Evolutionary conservation across 2,888 invertebrate genomes (phyloP).

Genomic region (Drosophila buzzatii): DNA sequence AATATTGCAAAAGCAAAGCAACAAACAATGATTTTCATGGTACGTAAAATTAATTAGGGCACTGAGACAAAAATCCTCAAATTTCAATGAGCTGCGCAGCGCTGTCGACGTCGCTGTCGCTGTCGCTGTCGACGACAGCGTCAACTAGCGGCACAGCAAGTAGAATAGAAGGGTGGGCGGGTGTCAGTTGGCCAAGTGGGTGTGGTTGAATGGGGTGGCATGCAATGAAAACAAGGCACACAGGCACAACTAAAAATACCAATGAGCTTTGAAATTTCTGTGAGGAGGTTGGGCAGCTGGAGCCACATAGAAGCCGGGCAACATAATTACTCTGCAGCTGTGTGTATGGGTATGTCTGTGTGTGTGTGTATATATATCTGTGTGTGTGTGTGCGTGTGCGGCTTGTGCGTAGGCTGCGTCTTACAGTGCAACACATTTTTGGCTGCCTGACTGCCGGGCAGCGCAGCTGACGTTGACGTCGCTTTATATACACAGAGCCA

Average conservation of each 20-base stretch:
- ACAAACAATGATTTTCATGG: slow-evolving; percentile 82
- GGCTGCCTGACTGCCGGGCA: slow-evolving; percentile 26
- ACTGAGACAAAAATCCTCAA: slow-evolving; percentile 84
- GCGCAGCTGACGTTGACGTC: slow-evolving; percentile 45
- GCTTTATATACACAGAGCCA: slow-evolving; percentile 39
- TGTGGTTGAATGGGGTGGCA: slow-evolving; percentile 30
- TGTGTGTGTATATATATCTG: slow-evolving; percentile 2
- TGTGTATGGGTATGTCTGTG: slow-evolving; percentile 14
- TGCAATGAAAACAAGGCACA: slow-evolving; percentile 69
- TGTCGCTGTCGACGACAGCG: no score
- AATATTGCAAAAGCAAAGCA: slow-evolving; percentile 59
- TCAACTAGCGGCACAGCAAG: slow-evolving; percentile 17
- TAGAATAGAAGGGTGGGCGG: neutral
- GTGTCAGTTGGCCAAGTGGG: neutral
- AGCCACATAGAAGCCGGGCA: slow-evolving; percentile 49
- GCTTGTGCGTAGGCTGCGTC: slow-evolving; percentile 67
- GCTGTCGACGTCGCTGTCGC: slow-evolving; percentile 27
- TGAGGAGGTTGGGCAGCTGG: slow-evolving; percentile 10
- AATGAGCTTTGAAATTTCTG: slow-evolving; percentile 23
- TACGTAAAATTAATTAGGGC: slow-evolving; percentile 84
- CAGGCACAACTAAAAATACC: slow-evolving; percentile 75
- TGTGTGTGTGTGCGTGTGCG: slow-evolving; percentile 15
- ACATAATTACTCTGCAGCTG: slow-evolving; percentile 72
- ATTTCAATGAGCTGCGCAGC: slow-evolving; percentile 76
- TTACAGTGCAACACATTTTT: slow-evolving; percentile 71